Base-by-base conservation (phyloP, 2,888 invertebrate species). In the Drosophila testacea region DNA sequence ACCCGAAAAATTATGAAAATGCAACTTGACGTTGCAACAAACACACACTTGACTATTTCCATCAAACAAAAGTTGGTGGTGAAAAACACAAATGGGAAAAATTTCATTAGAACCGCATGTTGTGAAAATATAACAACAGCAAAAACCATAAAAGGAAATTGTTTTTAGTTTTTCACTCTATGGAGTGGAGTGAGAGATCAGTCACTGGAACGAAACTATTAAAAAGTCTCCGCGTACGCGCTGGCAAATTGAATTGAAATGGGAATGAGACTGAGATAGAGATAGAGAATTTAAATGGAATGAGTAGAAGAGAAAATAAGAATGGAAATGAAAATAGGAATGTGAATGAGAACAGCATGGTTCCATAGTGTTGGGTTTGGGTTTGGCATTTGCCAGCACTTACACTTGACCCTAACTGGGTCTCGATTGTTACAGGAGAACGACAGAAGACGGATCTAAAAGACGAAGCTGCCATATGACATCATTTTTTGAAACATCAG, bases 121-220 rank as follows among this genome's bases (percentile, higher is more conserved):
- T 57, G 55, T 34, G 46, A 65, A 66, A 63, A 56, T 52, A 34
- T 36, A 46, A 57, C 52, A 68, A 68, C 22, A 69, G 50, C 70
- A 50, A 59, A 27, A 76, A 48, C 46, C 60, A 83, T 86, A 72
- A 88, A 82, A 73, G 78, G 84, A 86, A 88, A 86, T 88, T 69
- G 67, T 75, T 83, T 87, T 70, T 52, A 27, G 52, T 75, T 55
- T 78, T 70, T 50, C 54, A 7, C 9, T 65, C 59, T 57, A 0
- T 38, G 34, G 22, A 22, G 5, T n/a, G 54, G 48, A 16, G 28
- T 30, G 70, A 64, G 74, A 79, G 71, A 70, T 79, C 89, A 87
- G 63, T 69, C 71, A 87, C 56, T 81, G 85, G 89, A 89, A 85
- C 85, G 88, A 81, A 79, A 70, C 67, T 64, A 71, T 69, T 69